Base-by-base conservation (phyloP, 2,888 invertebrate species). In the Sepiola atlantica region DNA sequence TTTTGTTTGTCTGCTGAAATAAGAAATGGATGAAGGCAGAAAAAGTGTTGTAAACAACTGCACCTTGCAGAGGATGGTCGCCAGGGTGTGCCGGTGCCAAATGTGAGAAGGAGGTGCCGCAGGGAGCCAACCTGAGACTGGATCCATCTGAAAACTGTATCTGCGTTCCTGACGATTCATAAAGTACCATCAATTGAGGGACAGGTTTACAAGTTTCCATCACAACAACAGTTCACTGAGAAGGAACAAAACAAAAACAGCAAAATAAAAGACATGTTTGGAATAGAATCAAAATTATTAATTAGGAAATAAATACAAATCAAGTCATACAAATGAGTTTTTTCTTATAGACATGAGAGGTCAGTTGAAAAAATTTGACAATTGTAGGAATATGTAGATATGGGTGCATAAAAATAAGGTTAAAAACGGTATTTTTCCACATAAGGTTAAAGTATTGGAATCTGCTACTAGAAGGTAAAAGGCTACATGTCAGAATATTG, bases 121-220 rank as follows among this genome's bases (percentile, higher is more conserved):
- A 97, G 20, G 97, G 96, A 18, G 97, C 96, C 55, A 97, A 94
- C 94, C 97, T 96, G 24, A 97, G 95, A 35, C 96, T 94, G 14
- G 96, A 96, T 3, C 96, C 96, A 95, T 97, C 97, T 16, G 96
- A 95, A 94, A 96, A 97, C 18, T 96, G 95, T 1, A 97, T 96
- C 94, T 97, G 96, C 45, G 96, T 96, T 24, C 96, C 96, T 95
- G 97, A 96, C 94, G 96, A 96, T 14, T 96, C 95, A 95, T 96
- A 97, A 93, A 96, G 95, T 6, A 97, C 96, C 96, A 97, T 96
- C 94, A 97, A 95, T 18, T 77, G 77, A 77, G 77, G 77, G 18
- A 77, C 77, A 77, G 55, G 94, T 94, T 18, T 77, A 77, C 77
- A 77, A 16, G 8, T n/a, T 77, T 77, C 77, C 77, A 77, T 77